Evolutionary conservation across 2,888 invertebrate genomes (phyloP).

Genomic region (Omphaloscelis lunosa): DNA sequence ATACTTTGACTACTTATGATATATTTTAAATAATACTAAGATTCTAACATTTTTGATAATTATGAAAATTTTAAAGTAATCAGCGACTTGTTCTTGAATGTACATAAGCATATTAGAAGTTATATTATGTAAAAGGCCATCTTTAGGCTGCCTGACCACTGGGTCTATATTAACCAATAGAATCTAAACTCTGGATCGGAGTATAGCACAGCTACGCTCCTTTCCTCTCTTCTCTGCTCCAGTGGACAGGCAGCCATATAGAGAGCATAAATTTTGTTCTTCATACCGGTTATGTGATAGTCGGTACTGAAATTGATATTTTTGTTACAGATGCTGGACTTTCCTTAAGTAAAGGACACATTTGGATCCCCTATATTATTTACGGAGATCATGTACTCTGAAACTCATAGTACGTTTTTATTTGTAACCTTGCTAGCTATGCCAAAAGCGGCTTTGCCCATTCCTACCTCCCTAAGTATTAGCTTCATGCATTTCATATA

Average conservation of each 20-base stretch:
- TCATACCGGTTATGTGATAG: background rate
- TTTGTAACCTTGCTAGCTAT: constrained; percentile 44
- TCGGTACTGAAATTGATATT: background rate
- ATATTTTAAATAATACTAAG: background rate
- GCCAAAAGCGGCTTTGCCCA: constrained; percentile 40
- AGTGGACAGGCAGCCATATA: no score
- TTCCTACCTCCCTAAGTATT: constrained; percentile 46
- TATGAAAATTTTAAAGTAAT: background rate
- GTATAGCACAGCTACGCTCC: no score
- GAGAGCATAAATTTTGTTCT: background rate
- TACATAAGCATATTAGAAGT: background rate
- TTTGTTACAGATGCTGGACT: constrained; percentile 89
- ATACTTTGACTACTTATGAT: background rate
- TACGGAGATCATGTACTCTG: constrained; percentile 35
- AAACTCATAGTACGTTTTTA: constrained; percentile 32
- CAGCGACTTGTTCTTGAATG: background rate
- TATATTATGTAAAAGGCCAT: no score
- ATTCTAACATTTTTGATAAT: background rate
- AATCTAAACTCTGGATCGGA: no score
- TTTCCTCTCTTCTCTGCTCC: no score
- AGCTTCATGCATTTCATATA: constrained; percentile 45
- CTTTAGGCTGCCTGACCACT: no score
- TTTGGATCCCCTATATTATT: constrained; percentile 27
- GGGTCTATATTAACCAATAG: no score
- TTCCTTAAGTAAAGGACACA: constrained; percentile 77